Base-by-base conservation (phyloP, 2,113 vertebrate species). In the Ageneiosus marmoratus region DNA sequence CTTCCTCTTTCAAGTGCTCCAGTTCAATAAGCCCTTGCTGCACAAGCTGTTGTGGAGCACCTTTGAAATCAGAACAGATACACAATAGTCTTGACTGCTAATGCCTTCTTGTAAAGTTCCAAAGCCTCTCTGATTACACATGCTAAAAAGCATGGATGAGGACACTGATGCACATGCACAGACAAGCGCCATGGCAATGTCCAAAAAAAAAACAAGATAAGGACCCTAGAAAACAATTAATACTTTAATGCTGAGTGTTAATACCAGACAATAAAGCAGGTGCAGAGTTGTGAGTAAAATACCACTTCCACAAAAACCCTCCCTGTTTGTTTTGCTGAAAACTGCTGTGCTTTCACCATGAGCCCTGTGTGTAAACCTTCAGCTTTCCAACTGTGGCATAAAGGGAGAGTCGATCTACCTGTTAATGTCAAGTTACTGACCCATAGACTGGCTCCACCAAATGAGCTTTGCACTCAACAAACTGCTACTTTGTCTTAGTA, bases 61-160 rank as follows among this genome's bases (percentile, higher is more conserved):
- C 93, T 94, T 94, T 94, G 93, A 94, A 94, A 94, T 93, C 91
- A 90, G 81, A 90, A 89, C 81, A 90, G 90, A 91, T 91, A 91
- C 92, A 94, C 94, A 94, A 94, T 93, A 94, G 93, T 93, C 93
- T 91, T 92, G 93, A 94, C 92, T 93, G 91, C 92, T 94, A 94
- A 94, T 93, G 93, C 93, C 92, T 92, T 92, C 91, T 93, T 94
- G 92, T 93, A 92, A 94, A 95, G 91, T 93, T 95, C 92, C 90
- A 91, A 92, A 92, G 92, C 88, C 81, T 63, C 88, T 88, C 90
- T 92, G 91, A 93, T 94, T 94, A 93, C 91, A 91, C 89, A 88
- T 89, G 88, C 83, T 88, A 86, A 73, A 87, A 86, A 87, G 83
- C 56, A 22, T 85, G 80, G 87, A 86, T 76, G 84, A 89, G 85